These are phyloP conservation scores for Pempheris klunzingeri DNA, from an alignment of 2,797 vertebrate species.

Conservation along the genomic window DNA sequence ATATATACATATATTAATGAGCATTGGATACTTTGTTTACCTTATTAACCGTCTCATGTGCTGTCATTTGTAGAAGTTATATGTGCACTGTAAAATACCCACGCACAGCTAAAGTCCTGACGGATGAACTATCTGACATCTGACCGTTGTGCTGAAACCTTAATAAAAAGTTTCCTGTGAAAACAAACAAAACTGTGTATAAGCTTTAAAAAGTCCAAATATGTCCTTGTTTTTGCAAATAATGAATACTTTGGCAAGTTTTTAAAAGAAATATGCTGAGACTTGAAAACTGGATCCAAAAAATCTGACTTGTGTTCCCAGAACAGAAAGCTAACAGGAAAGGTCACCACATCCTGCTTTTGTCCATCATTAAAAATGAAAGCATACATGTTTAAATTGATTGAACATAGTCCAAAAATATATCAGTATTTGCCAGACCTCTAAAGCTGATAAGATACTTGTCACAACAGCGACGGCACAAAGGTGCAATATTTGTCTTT, in stretches of 20 bases:
- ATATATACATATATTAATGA: too few species aligned
- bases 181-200: conserved; percentile 22
- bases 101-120: not conserved
- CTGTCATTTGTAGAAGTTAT: not conserved
- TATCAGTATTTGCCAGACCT: not conserved
- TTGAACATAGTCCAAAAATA: conserved; percentile 9
- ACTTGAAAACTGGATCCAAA: conserved; percentile 6
- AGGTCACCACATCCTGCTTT: conserved; percentile 48
- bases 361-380: conserved; percentile 30
- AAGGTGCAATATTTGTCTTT: not conserved
- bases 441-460: not conserved
- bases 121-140: conserved; percentile 1
- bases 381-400: not conserved
- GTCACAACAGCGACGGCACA: not conserved
- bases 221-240: conserved; percentile 5
- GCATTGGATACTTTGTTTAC: not conserved
- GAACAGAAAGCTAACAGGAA: conserved; percentile 41
- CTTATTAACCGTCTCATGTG: not conserved
- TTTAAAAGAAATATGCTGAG: conserved; percentile 29
- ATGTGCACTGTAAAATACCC: not conserved
- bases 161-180: conserved; percentile 26
- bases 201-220: not conserved
- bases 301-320: conserved; percentile 1
- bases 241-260: not conserved
- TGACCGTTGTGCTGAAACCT: conserved; percentile 15